Evolutionary conservation across 1,140 invertebrate genomes (phyloP).

Genomic region (Lepidurus arcticus): DNA sequence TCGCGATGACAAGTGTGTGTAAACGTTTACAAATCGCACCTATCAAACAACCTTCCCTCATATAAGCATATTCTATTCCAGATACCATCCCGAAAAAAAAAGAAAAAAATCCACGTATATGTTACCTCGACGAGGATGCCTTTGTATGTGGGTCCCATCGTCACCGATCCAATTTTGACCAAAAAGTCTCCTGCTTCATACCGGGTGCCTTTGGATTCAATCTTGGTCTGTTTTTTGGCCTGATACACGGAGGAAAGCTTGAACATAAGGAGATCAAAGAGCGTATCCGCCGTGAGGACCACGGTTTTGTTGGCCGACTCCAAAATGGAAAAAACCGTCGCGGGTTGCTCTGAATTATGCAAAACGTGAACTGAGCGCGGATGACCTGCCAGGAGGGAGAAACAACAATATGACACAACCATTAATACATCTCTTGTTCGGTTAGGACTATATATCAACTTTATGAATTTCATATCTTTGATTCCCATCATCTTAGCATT

Average conservation of each 20-base stretch:
- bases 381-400: conserved; percentile 41
- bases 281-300: conserved; percentile 77
- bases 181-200: conserved; percentile 92
- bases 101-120: neutral
- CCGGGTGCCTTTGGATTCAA: conserved; percentile 85
- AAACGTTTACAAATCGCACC: neutral
- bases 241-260: conserved; percentile 81
- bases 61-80: neutral
- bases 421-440: neutral
- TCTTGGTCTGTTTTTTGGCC: conserved; percentile 75
- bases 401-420: conserved; percentile 2
- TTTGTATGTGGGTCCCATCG: conserved; percentile 88
- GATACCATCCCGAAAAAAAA: neutral
- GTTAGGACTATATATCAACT: neutral
- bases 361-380: conserved; percentile 80
- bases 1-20: neutral
- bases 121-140: conserved; percentile 84
- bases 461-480: neutral
- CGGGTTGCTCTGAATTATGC: conserved; percentile 92
- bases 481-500: no score
- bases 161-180: conserved; percentile 87
- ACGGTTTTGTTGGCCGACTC: conserved; percentile 67
- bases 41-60: neutral
- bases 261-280: conserved; percentile 85
- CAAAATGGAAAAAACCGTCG: conserved; percentile 84